Percentiles rank a stretch among this genome's conserved stretches.
Conservation (phyloP, 2,888 invertebrate species). For the Erpobdella octoculata region DNA sequence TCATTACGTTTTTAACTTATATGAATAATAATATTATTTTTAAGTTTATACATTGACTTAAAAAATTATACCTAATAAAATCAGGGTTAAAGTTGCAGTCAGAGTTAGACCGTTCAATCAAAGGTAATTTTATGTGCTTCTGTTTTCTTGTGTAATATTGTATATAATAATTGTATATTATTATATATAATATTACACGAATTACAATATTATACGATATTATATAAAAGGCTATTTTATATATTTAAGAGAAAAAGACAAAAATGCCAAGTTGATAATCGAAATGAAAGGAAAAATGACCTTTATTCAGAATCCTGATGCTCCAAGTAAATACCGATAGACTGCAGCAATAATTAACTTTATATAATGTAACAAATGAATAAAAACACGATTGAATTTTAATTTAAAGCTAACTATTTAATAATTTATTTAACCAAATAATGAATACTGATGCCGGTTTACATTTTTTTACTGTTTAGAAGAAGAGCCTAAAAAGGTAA, state of each 20-base stretch:
- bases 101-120: constrained; percentile 50
- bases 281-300: constrained; percentile 48
- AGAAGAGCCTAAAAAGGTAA: constrained; percentile 39
- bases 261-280: constrained; percentile 49
- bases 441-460: no score
- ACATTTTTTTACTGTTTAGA: constrained; percentile 33
- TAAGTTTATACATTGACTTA: not conserved
- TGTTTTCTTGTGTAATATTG: no score
- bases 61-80: not conserved
- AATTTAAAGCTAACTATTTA: not conserved
- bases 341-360: not conserved
- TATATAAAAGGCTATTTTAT: not conserved
- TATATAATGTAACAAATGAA: not conserved
- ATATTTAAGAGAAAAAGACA: constrained; percentile 48
- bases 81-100: constrained; percentile 50
- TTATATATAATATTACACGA: no score
- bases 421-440: not conserved
- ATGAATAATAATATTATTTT: not conserved
- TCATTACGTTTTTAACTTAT: no score
- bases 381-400: not conserved
- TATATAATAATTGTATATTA: not conserved
- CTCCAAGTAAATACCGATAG: constrained; percentile 29
- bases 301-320: constrained; percentile 39
- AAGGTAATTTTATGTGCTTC: constrained; percentile 41
- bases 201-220: not conserved